These are phyloP conservation scores for Battus philenor DNA, from an alignment of 1,140 invertebrate genomes.

Conservation along the genomic window DNA sequence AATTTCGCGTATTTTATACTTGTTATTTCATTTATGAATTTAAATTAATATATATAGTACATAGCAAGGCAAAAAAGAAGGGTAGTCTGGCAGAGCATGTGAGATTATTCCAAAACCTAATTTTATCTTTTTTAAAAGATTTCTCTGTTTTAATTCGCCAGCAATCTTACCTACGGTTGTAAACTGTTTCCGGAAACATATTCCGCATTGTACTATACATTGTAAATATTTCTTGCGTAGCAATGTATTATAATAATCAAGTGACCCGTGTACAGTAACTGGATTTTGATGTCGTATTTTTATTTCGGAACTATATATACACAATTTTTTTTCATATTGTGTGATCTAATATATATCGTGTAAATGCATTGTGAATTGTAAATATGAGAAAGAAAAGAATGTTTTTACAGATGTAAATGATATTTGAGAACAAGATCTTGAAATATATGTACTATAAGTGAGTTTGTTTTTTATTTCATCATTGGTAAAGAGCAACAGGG, in stretches of 20 bases:
- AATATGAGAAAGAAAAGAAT: slow-evolving; percentile 42
- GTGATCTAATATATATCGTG: slow-evolving; percentile 43
- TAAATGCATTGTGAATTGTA: slow-evolving; percentile 56
- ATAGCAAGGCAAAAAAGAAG: too few relatives aligned
- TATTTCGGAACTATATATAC: too few relatives aligned
- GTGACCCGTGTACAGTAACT: slow-evolving; percentile 25
- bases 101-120: too few relatives aligned
- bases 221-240: slow-evolving; percentile 16
- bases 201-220: slow-evolving; percentile 10
- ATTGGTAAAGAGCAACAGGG: too few relatives aligned
- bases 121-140: too few relatives aligned
- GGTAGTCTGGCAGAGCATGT: too few relatives aligned
- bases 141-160: too few relatives aligned
- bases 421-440: slow-evolving; percentile 61
- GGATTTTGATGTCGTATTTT: slow-evolving; percentile 33
- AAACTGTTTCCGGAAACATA: too few relatives aligned
- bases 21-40: too few relatives aligned
- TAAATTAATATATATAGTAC: too few relatives aligned
- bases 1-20: too few relatives aligned
- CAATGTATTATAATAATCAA: slow-evolving; percentile 19
- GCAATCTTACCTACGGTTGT: too few relatives aligned
- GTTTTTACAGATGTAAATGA: slow-evolving; percentile 50
- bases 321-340: slow-evolving; percentile 37
- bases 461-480: slow-evolving; percentile 26
- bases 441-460: slow-evolving; percentile 57